Evolutionary conservation across 2,113 vertebrate genomes (phyloP).

Genomic region (Scopus umbretta): DNA sequence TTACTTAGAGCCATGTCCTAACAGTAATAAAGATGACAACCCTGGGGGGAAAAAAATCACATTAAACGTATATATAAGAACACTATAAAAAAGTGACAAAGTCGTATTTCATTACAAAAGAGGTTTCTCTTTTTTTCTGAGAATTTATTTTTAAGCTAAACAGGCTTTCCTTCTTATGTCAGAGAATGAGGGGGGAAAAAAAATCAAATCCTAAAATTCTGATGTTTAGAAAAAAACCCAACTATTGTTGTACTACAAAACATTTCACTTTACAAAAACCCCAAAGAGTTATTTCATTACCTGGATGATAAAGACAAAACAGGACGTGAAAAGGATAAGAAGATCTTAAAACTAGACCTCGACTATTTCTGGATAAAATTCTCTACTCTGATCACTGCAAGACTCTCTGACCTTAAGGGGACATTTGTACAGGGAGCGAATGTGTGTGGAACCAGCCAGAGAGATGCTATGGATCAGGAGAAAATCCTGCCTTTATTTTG

Average conservation of each 20-base stretch:
- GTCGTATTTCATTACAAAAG: constrained; percentile 28
- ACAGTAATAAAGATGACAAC: neutral
- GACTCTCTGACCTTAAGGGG: neutral
- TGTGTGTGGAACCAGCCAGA: neutral
- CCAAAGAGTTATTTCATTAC: neutral
- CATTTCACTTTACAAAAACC: constrained; percentile 59
- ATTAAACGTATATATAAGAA: constrained; percentile 28
- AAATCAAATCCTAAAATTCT: constrained; percentile 24
- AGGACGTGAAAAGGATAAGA: neutral
- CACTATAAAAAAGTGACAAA: constrained; percentile 37
- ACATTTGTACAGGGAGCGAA: neutral
- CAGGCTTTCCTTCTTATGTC: neutral
- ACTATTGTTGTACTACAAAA: constrained; percentile 42
- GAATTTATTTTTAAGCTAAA: neutral
- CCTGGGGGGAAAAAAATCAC: neutral
- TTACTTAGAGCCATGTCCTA: neutral
- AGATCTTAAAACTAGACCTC: constrained; percentile 16
- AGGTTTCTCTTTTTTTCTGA: neutral
- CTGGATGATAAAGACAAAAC: constrained; percentile 20
- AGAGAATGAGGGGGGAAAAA: neutral
- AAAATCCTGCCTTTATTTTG: constrained; percentile 55
- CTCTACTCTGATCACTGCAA: constrained; percentile 33
- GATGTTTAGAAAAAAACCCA: constrained; percentile 40
- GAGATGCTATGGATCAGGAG: constrained; percentile 21
- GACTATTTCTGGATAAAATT: constrained; percentile 37